These are phyloP conservation scores for Etheostoma nigrum DNA, from an alignment of 2,797 vertebrate species.

Conservation along the genomic window DNA sequence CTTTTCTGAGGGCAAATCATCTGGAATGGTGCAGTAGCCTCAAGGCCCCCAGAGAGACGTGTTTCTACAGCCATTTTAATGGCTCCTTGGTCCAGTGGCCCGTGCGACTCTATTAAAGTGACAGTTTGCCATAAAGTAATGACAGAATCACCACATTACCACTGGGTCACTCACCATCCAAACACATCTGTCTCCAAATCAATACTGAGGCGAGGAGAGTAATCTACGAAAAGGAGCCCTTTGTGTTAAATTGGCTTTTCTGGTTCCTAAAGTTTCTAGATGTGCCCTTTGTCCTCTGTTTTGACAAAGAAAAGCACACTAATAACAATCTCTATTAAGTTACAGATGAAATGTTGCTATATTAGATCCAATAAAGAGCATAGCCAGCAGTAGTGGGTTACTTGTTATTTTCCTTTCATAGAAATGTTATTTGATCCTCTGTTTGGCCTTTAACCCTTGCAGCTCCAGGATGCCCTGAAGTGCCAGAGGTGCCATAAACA, in stretches of 20 bases:
- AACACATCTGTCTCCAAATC: slow-evolving; percentile 59
- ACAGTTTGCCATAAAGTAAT: slow-evolving; percentile 70
- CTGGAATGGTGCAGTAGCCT: slow-evolving; percentile 35
- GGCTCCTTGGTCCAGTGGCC: slow-evolving; percentile 56
- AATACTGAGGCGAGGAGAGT: slow-evolving; percentile 53
- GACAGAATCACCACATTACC: slow-evolving; percentile 74
- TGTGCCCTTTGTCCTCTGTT: slow-evolving; percentile 35
- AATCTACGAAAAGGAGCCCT: slow-evolving; percentile 29
- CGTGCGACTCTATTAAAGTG: slow-evolving; percentile 78
- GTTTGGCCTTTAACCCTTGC: slow-evolving; percentile 61
- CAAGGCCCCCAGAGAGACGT: slow-evolving; percentile 45
- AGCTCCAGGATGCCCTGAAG: slow-evolving; percentile 97
- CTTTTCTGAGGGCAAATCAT: slow-evolving; percentile 28
- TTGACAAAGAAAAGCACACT: slow-evolving; percentile 31
- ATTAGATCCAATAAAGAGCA: slow-evolving; percentile 44
- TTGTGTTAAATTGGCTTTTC: slow-evolving; percentile 47
- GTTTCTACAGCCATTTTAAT: slow-evolving; percentile 55
- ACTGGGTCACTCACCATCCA: slow-evolving; percentile 68
- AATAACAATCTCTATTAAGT: slow-evolving; percentile 44
- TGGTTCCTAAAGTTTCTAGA: slow-evolving; percentile 13
- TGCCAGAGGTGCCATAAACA: slow-evolving; percentile 98
- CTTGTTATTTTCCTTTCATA: slow-evolving; percentile 36
- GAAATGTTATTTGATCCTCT: slow-evolving; percentile 48
- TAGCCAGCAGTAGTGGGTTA: not conserved
- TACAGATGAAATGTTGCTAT: slow-evolving; percentile 42